These are phyloP conservation scores for Gymnoscelis rufifasciata DNA, from an alignment of 2,888 invertebrate species.

Conservation along the genomic window DNA sequence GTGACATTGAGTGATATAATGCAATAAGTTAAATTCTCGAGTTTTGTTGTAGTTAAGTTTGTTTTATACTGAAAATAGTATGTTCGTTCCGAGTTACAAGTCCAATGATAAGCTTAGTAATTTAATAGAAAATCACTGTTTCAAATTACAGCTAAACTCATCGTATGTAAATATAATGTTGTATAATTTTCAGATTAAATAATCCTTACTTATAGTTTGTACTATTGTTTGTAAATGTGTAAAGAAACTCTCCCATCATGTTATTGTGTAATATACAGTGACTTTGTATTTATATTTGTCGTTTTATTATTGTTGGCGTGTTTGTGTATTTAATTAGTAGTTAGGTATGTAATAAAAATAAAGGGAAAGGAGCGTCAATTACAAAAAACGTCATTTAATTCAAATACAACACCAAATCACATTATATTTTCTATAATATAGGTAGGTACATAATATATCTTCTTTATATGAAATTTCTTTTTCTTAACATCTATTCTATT, in stretches of 20 bases:
- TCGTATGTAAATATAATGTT: constrained; percentile 8
- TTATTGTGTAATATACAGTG: constrained; percentile 21
- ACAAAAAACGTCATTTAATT: constrained; percentile 75
- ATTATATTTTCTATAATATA: constrained; percentile 77
- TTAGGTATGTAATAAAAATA: constrained; percentile 25
- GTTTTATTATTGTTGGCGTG: constrained; percentile 19
- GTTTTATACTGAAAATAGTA: neutral
- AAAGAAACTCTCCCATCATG: constrained; percentile 1
- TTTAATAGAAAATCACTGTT: too few species aligned
- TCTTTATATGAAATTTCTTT: constrained; percentile 61
- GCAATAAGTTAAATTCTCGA: constrained; percentile 14
- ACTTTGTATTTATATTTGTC: constrained; percentile 15
- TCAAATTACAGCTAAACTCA: neutral
- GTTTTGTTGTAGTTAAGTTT: neutral
- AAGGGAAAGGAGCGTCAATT: constrained; percentile 71
- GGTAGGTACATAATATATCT: constrained; percentile 61
- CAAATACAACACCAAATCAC: constrained; percentile 79
- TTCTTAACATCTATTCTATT: constrained; percentile 53
- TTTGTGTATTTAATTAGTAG: too few species aligned
- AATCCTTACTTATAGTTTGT: neutral
- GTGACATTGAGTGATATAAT: constrained; percentile 15
- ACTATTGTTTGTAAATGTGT: constrained; percentile 16
- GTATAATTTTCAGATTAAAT: neutral
- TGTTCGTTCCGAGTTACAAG: neutral
- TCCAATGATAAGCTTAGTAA: neutral